Evolutionary conservation across 1,140 invertebrate genomes (phyloP).

Genomic region (Antheraea mylitta): DNA sequence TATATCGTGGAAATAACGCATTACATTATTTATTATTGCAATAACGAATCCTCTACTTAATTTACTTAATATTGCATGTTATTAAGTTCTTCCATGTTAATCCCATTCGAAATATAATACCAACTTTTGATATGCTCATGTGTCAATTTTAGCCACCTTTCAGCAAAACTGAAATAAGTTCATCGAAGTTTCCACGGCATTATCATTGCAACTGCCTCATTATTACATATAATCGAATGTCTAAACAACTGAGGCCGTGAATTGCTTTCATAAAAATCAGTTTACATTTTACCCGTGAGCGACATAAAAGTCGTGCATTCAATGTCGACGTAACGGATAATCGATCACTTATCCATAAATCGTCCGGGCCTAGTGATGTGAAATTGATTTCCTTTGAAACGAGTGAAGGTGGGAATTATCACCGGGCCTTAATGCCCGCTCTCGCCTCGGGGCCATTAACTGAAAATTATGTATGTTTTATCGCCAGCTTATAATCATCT

Average conservation of each 20-base stretch:
- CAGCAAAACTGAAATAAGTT: no score
- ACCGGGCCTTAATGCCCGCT: conserved; percentile 25
- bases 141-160: no score
- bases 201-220: neutral
- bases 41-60: no score
- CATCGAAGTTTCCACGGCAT: no score
- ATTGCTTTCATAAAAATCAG: neutral
- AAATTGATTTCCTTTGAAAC: conserved; percentile 51
- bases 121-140: no score
- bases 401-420: conserved; percentile 45
- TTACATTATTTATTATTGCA: no score
- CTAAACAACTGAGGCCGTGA: neutral
- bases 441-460: conserved; percentile 50
- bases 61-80: no score
- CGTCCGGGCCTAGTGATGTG: conserved; percentile 40
- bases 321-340: conserved; percentile 17
- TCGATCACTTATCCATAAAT: conserved; percentile 25
- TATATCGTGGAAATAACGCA: no score
- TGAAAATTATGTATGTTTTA: conserved; percentile 78
- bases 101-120: no score
- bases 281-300: neutral
- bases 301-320: neutral
- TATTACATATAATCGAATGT: neutral
- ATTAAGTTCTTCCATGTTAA: no score
- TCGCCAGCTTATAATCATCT: conserved; percentile 78